phyloP scores from a whole-genome alignment of 1,140 invertebrate species.

The Paraescarpia echinospica region DNA sequence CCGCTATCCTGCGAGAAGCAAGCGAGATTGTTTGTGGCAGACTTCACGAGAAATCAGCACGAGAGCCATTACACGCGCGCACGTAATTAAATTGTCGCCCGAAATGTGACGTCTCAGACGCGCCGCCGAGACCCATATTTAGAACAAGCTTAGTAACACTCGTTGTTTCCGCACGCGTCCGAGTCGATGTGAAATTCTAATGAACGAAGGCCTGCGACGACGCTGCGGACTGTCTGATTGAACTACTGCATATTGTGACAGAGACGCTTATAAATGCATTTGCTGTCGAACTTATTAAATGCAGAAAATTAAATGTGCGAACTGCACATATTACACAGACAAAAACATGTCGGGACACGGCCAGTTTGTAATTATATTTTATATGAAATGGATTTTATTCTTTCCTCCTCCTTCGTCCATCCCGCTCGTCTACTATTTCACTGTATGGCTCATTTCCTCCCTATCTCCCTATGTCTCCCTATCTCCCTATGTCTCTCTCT shows the following conservation, averaged over 20 bases:
- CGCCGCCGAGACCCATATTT: not conserved
- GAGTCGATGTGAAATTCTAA: no score
- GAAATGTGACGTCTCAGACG: not conserved
- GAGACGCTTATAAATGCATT: no score
- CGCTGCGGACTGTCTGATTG: no score
- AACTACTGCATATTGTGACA: no score
- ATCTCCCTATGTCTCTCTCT: not conserved
- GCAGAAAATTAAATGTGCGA: no score
- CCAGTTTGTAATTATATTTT: not conserved
- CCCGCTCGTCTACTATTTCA: not conserved
- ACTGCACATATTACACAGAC: not conserved
- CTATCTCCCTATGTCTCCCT: not conserved
- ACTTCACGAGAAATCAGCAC: not conserved
- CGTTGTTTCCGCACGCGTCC: not conserved
- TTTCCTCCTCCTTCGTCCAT: not conserved
- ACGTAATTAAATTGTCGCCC: not conserved
- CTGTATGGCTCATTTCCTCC: no score
- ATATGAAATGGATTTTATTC: not conserved
- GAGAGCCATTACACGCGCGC: not conserved
- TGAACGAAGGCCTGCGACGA: no score
- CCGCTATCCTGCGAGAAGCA: not conserved
- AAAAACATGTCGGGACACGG: not conserved
- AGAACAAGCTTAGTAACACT: not conserved
- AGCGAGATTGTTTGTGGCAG: not conserved
- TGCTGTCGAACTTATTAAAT: no score